Evolutionary conservation across 2,888 invertebrate species (phyloP).

Genomic region (Alloscopus bannaensis): DNA sequence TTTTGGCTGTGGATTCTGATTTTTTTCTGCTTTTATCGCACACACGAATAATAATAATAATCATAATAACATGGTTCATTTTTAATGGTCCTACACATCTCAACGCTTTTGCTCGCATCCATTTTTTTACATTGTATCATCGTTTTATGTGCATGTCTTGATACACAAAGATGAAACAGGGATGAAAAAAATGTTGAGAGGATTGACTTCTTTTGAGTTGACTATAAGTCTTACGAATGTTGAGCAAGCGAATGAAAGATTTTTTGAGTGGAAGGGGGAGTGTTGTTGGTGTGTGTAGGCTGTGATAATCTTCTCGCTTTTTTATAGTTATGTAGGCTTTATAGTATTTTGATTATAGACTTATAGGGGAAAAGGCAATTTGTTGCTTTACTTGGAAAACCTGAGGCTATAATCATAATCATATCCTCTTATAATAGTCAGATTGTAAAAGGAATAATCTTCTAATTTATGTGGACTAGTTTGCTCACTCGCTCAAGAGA

Average conservation of each 20-base stretch:
- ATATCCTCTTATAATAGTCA: conserved; percentile 56
- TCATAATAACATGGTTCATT: conserved; percentile 58
- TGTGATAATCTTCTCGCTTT: conserved; percentile 46
- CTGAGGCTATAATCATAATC: conserved; percentile 56
- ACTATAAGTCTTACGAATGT: conserved; percentile 33
- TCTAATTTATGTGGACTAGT: conserved; percentile 61
- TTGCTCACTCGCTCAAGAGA: conserved; percentile 41
- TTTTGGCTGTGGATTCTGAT: neutral
- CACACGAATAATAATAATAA: conserved; percentile 39
- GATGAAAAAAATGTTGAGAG: conserved; percentile 31
- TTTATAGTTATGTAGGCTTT: conserved; percentile 50
- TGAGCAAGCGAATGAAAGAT: conserved; percentile 37
- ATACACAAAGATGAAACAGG: conserved; percentile 13
- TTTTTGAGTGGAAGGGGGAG: conserved; percentile 56
- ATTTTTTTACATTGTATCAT: neutral
- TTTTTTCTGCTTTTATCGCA: conserved; percentile 27
- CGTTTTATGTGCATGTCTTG: neutral
- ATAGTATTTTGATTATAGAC: conserved; percentile 62
- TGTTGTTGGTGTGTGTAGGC: conserved; percentile 62
- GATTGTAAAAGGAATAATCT: conserved; percentile 60
- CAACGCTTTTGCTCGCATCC: too few relatives aligned
- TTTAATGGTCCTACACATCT: conserved; percentile 45
- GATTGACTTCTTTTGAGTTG: conserved; percentile 42
- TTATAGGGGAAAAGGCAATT: conserved; percentile 54
- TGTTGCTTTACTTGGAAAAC: conserved; percentile 54